Base-by-base conservation (phyloP, 92 coral and sea anemone genomes). In the Blastomussa wellsi region DNA sequence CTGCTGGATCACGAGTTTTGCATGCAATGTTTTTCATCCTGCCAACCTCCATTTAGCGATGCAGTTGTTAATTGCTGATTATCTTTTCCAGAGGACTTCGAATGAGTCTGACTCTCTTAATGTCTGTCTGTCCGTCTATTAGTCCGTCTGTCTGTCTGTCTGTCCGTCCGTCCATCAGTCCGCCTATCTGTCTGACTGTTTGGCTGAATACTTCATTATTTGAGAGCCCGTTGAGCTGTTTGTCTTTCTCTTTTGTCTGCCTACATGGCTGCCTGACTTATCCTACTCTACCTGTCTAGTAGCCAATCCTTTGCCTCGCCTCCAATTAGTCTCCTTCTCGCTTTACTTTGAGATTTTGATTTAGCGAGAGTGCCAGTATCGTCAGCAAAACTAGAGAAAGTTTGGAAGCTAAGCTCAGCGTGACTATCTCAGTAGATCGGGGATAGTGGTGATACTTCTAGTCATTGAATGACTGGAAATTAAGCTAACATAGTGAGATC, bases 261-360 rank as follows among this genome's bases (percentile, higher is more conserved):
- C 37, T 29, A 37, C 17, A 64, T 76, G 26, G 0, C 76, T 80
- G 22, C 29, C 75, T 42, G 35, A 47, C 86, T 66, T 5, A 51
- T 35, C 36, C 86, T 74, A 83, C 87, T 73, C 87, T 83, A 83
- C 87, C 87, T 83, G 79, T 74, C 87, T 74, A 83, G 65, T 22
- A 57, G 35, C 55, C 33, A 71, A 73, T 59, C 59, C 79, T 17
- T 33, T 74, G 70, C 11, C 72, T 74, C 44, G 62, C 74, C 47
- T 59, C 87, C 80, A 5, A 74, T 44, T 74, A 83, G 62, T 64
- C 44, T 57, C 74, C 87, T 47, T 70, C 66, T 83, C 41, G 87
- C 59, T 41, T 78, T 62, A 74, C 74, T 81, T 33, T 68, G 59
- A 62, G 47, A 17, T 51, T 29, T 74, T 69, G 76, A 48, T 65